Base-by-base conservation (phyloP, 2,888 invertebrate species). In the Amiota minor region DNA sequence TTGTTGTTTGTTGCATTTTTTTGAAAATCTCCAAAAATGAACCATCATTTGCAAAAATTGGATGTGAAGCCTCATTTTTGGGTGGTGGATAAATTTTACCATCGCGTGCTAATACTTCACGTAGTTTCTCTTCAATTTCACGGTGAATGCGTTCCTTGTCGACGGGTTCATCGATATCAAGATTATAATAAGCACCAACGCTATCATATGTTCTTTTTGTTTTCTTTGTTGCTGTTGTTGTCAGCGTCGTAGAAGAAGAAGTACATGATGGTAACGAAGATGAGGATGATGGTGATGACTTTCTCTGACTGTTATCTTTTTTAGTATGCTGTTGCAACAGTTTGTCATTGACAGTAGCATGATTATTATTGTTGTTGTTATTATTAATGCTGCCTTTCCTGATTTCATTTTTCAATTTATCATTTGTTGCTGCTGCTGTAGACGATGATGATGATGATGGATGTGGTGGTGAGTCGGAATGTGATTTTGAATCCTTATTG, bases 1-100 rank as follows among this genome's bases (percentile, higher is more conserved):
- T 78, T 92, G 91, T 53, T 77, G 76, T 18, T 91, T 91, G 91
- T 64, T 91, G 90, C 95, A 97, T 94, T 88, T 95, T 96, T 89
- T 97, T 97, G 84, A 97, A 97, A 92, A 96, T 94, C 89, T 97
- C 97, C 85, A 97, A 91, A 87, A 97, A 97, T 77, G 96, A 95
- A 3, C 97, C 97, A 87, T 97, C 97, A 88, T 97, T 97, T 20
- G 90, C 90, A 72, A 90, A 90, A 0, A 90, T 89, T 0, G 90
- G 90, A 81, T 90, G 90, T 18, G 89, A 88, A 0, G 89, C 86
- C 46, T 95, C 95, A 0, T 93, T 93, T 84, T 95, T 93, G 14
- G 92, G 92, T 3, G 91, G 89, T 72, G 91, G 92, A 71, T 92
- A 90, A 0, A 89, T 83, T 79, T 90, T 90, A 10, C 90, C 90